These are phyloP conservation scores for Emys orbicularis DNA, from an alignment of 2,797 vertebrate genomes.

Conservation along the genomic window DNA sequence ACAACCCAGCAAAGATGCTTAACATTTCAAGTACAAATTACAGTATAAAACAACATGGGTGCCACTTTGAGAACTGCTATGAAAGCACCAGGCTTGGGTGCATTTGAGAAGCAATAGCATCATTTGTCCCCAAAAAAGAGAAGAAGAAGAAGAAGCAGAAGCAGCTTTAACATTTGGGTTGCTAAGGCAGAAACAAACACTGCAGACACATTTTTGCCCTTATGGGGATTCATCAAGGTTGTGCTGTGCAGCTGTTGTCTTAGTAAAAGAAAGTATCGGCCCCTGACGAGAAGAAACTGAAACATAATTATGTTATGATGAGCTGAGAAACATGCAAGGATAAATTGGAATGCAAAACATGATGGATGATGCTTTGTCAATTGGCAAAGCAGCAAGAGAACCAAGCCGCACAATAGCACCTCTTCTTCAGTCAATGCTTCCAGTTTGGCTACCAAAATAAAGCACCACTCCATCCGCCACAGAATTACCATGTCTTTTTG, in stretches of 20 bases:
- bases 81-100: constrained; percentile 41
- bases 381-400: constrained; percentile 52
- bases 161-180: constrained; percentile 61
- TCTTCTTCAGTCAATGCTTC: constrained; percentile 53
- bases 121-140: constrained; percentile 30
- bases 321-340: constrained; percentile 76
- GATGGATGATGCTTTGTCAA: constrained; percentile 71
- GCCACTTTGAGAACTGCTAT: constrained; percentile 25
- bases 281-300: constrained; percentile 76
- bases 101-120: constrained; percentile 49
- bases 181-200: constrained; percentile 70
- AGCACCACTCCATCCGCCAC: neutral
- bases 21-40: constrained; percentile 67
- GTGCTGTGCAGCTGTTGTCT: constrained; percentile 78
- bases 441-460: constrained; percentile 62
- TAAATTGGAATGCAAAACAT: constrained; percentile 76
- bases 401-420: constrained; percentile 34
- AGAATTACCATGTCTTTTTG: constrained; percentile 2
- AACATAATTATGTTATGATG: constrained; percentile 81
- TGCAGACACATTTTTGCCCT: constrained; percentile 66
- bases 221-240: constrained; percentile 78
- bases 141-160: neutral
- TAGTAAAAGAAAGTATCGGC: constrained; percentile 69
- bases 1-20: constrained; percentile 28
- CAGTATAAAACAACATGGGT: constrained; percentile 32